Evolutionary conservation across 2,888 invertebrate species (phyloP).

Genomic region (Lithophane socia): DNA sequence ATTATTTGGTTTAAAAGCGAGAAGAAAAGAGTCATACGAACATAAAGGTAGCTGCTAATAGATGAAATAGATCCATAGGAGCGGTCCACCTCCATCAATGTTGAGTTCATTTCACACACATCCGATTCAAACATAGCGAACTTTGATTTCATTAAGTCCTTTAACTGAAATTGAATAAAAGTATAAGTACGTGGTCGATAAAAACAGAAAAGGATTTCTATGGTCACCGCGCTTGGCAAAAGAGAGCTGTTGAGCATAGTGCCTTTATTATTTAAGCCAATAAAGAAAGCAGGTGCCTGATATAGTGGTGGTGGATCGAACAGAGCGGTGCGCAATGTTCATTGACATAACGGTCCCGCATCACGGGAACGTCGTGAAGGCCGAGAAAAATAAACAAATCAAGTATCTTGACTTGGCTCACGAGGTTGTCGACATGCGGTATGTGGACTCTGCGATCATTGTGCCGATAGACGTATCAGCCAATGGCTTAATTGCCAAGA

Average conservation of each 20-base stretch:
- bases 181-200: background rate
- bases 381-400: no score
- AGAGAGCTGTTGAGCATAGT: background rate
- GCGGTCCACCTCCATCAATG: background rate
- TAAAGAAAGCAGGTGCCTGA: background rate
- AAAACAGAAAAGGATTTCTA: background rate
- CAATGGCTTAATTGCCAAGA: no score
- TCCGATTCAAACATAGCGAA: conserved; percentile 59
- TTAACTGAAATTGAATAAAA: conserved; percentile 67
- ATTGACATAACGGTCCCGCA: no score
- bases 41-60: conserved; percentile 8
- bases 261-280: background rate
- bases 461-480: no score
- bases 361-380: no score
- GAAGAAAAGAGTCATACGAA: background rate
- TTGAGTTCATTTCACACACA: background rate
- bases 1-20: background rate
- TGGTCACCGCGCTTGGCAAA: background rate
- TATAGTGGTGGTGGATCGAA: no score
- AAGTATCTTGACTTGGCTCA: no score
- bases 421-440: no score
- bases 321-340: no score
- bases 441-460: no score
- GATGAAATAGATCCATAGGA: conserved; percentile 22
- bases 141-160: conserved; percentile 74